Evolutionary conservation across 2,113 vertebrate genomes (phyloP), one percentile per base, ranked within the genome.

Genomic region (Muntiacus muntjak): DNA sequence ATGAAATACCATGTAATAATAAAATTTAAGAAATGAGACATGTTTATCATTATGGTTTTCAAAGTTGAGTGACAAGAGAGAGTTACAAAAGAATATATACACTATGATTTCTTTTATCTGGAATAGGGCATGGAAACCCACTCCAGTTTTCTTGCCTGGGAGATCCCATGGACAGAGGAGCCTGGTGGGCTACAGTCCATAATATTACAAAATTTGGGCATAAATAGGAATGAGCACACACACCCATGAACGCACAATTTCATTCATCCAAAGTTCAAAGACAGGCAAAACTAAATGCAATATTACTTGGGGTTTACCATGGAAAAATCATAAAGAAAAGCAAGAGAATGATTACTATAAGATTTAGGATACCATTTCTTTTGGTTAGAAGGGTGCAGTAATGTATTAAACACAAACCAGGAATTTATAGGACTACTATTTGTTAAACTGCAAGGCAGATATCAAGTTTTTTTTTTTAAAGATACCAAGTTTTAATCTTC

Each of bases 251-350:
- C 0, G 0, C n/a, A 71, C 0, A 10, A 40, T 11, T 71, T 71
- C n/a, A 71, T 40, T 23, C 19, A 90, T 47, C 30, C 15, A 28
- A 62, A 87, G 45, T 82, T 60, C 33, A 33, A 47, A 81, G 60
- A 7, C 19, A 54, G 87, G 45, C 30, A 93, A 87, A 82, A 54
- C 3, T 5, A 19, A 95, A 19, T 6, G 54, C 33, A 71, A 6
- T 54, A 40, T 87, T 74, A 25, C 58, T 93, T 82, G 60, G 19
- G 6, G 30, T 47, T 82, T 81, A 9, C 23, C n/a, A 33, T 40
- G 60, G 19, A 19, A 95, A 82, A 87, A 40, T 55, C 50, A 26
- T 21, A 15, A 97, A 84, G 58, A 81, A 62, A 50, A 87, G 58
- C 64, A 54, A 82, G 55, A 58, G 36, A 87, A 60, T 21, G 26